phyloP scores from a whole-genome alignment of 2,888 invertebrate genomes.

The Cheilosia vulpina region DNA sequence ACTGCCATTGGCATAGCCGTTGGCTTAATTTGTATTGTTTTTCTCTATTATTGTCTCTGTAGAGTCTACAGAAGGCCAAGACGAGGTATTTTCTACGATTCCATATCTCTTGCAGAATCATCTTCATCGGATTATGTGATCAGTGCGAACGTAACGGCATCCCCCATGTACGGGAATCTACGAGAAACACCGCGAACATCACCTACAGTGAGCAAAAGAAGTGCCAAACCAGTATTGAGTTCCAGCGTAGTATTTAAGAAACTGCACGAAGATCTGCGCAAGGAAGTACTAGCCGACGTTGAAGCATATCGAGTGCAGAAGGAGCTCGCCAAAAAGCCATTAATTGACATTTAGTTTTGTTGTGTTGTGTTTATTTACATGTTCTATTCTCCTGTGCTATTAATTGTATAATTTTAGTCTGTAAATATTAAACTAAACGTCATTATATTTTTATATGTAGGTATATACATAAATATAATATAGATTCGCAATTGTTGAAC shows the following conservation, averaged over 20 bases:
- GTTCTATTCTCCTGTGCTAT: conserved; percentile 42
- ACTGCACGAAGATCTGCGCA: conserved; percentile 80
- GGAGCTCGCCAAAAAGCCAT: conserved; percentile 78
- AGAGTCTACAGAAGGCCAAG: conserved; percentile 39
- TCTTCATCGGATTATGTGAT: conserved; percentile 29
- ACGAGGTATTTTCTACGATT: conserved; percentile 42
- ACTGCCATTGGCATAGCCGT: conserved; percentile 27
- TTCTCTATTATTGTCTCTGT: conserved; percentile 37
- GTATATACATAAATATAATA: conserved; percentile 20
- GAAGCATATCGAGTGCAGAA: conserved; percentile 78
- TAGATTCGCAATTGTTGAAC: background rate
- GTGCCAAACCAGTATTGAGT: conserved; percentile 73
- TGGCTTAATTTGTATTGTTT: conserved; percentile 35
- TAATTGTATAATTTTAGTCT: conserved; percentile 58
- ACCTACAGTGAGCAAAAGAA: conserved; percentile 38
- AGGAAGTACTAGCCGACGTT: conserved; percentile 80
- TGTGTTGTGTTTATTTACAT: conserved; percentile 58
- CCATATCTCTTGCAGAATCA: conserved; percentile 64
- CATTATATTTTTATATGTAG: conserved; percentile 49
- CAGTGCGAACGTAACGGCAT: conserved; percentile 15
- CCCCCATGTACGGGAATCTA: conserved; percentile 19
- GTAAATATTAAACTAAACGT: conserved; percentile 54
- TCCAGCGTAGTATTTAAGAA: conserved; percentile 76
- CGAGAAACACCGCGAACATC: conserved; percentile 31
- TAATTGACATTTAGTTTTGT: conserved; percentile 80